Evolutionary conservation across 1,140 invertebrate species (phyloP), one percentile per base, ranked within the genome.

Genomic region (Yoshiicerus persimilis): DNA sequence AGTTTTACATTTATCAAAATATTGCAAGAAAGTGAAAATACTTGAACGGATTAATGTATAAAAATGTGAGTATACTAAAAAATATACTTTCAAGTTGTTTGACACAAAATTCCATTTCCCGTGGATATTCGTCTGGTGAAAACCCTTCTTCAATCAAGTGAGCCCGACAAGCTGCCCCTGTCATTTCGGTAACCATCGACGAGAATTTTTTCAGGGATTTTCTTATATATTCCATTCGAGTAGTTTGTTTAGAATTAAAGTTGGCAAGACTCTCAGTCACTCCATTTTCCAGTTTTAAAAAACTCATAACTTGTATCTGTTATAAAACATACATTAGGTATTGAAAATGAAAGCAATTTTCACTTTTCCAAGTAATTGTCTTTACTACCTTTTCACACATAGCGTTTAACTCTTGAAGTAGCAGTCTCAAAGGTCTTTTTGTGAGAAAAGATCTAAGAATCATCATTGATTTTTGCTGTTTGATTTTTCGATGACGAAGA

Each of bases 81-180:
- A n/a, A n/a, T 13, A 11, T 47, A 92, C 87, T 91, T 92, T 87
- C 92, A 89, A 62, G 91, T 91, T 41, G 92, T 92, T 90, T 92
- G 92, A 87, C 91, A 91, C 84, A 92, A 89, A 8, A 91, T 91
- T 90, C 86, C 88, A 88, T 88, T 86, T 88, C 89, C 88, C 80
- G 23, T 30, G 94, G 93, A 91, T 89, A 93, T 92, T 94, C 95
- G 90, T 96, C 95, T 2, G 94, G 94, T 16, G 94, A 95, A 91
- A 94, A 97, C 1, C 96, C 96, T 86, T 95, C 94, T 4, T 94
- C 94, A n/a, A 95, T 93, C 2, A 97, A 93, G 3, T 96, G 95
- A 0, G 94, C 94, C 41, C 96, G 93, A 91, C 96, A 97, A 1
- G 96, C 94, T 34, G 95, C 94, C 66, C 94, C 94, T 70, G 96